Percentiles rank a stretch among this genome's conserved stretches.
phyloP scores from a whole-genome alignment of 2,113 vertebrate species.

The Cinclus mexicanus region DNA sequence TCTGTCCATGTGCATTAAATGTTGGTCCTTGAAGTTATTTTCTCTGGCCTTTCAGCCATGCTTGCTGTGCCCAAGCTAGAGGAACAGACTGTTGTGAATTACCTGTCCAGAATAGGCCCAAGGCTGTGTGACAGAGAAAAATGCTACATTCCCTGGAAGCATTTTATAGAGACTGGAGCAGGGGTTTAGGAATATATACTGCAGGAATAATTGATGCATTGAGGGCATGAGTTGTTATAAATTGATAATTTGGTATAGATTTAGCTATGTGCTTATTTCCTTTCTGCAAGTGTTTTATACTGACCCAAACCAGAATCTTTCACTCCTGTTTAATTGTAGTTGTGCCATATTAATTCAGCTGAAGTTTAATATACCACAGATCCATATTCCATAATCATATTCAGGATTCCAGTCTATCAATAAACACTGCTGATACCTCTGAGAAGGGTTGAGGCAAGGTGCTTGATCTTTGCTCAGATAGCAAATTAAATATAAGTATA shows the following conservation, averaged over 20 bases:
- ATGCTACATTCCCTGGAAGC: accelerated
- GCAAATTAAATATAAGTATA: not conserved
- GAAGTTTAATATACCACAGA: not conserved
- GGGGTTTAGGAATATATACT: not conserved
- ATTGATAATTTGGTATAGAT: not conserved
- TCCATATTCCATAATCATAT: not conserved
- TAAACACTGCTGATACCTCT: not conserved
- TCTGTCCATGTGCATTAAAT: not conserved
- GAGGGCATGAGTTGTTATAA: not conserved
- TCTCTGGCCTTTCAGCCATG: accelerated
- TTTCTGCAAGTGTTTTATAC: not conserved
- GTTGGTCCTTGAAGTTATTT: not conserved
- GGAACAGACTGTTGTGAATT: not conserved
- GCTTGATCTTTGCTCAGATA: not conserved
- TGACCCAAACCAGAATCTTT: not conserved
- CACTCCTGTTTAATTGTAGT: not conserved
- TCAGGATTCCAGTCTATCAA: not conserved
- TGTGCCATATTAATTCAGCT: not conserved
- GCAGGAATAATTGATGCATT: not conserved
- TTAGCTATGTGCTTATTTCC: not conserved
- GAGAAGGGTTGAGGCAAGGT: not conserved
- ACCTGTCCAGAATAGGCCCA: not conserved
- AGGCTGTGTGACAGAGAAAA: not conserved
- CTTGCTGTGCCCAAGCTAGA: not conserved
- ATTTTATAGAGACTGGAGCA: not conserved